Percentiles rank a stretch among this genome's conserved stretches.
These are phyloP conservation scores for Agrochola litura DNA, from an alignment of 2,888 invertebrate genomes.

Conservation along the genomic window DNA sequence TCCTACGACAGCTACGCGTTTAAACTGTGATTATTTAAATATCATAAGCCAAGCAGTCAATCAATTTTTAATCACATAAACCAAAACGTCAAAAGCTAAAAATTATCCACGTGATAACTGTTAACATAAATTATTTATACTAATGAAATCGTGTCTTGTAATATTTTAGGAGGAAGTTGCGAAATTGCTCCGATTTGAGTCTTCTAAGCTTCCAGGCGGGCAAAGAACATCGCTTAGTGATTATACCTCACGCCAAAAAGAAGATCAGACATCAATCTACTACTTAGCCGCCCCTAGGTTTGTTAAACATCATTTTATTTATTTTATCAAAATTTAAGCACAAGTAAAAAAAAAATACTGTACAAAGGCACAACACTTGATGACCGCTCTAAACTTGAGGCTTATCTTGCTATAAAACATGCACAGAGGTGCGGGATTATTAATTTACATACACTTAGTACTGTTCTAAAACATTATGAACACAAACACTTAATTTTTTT, in stretches of 20 bases:
- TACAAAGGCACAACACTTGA: not conserved
- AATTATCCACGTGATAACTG: too few species aligned
- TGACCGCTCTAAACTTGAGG: not conserved
- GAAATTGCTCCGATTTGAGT: slow-evolving; percentile 97
- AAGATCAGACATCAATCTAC: slow-evolving; percentile 96
- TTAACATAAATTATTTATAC: too few species aligned
- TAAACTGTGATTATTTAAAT: too few species aligned
- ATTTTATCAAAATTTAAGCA: too few species aligned
- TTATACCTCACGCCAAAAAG: slow-evolving; percentile 94
- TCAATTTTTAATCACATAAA: too few species aligned
- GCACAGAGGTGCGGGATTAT: not conserved
- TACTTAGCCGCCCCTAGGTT: slow-evolving; percentile 98
- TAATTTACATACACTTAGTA: not conserved
- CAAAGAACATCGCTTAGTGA: slow-evolving; percentile 94
- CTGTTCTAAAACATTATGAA: not conserved
- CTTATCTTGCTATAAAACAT: not conserved
- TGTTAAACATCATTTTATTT: slow-evolving; percentile 19
- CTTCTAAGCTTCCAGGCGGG: slow-evolving; percentile 94
- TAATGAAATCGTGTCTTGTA: not conserved
- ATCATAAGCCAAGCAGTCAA: too few species aligned
- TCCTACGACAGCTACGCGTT: too few species aligned
- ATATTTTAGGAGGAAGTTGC: slow-evolving; percentile 95
- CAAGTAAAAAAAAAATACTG: too few species aligned
- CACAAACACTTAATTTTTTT: not conserved
- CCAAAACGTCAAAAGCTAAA: too few species aligned